A percentile compares a stretch with the other conserved stretches of the same genome.
Evolutionary conservation across 2,113 vertebrate species (phyloP).

Genomic region (Chloropsis cyanopogon): DNA sequence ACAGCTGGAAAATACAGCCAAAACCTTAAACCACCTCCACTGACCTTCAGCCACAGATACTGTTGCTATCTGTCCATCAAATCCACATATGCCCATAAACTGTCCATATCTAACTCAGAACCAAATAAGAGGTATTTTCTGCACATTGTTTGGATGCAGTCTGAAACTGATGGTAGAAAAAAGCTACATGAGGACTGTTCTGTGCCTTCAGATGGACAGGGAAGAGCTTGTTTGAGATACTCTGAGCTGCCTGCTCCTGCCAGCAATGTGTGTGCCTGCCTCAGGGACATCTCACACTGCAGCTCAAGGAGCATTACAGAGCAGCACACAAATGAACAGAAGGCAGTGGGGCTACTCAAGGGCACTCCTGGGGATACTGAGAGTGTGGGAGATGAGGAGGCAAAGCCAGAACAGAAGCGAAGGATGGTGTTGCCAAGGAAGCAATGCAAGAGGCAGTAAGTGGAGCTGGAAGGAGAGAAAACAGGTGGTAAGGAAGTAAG

Average conservation of each 20-base stretch:
- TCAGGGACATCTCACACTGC: accelerated
- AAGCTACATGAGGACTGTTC: not conserved
- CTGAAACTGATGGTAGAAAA: not conserved
- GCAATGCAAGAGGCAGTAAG: not conserved
- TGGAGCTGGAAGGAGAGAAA: not conserved
- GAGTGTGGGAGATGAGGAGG: not conserved
- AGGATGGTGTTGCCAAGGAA: not conserved
- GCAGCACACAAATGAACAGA: not conserved
- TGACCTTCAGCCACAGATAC: not conserved
- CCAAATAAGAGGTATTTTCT: not conserved
- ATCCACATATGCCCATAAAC: not conserved
- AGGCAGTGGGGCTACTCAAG: not conserved
- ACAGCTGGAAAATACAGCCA: not conserved
- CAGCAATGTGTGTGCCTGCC: not conserved
- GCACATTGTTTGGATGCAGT: not conserved
- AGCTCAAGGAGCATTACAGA: not conserved
- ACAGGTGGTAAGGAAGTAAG: not conserved
- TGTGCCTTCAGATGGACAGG: not conserved
- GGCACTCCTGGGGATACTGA: not conserved
- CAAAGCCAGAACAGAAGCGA: not conserved
- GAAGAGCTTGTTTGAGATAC: not conserved
- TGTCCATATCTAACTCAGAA: not conserved
- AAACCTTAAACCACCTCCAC: not conserved
- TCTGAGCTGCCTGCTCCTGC: not conserved
- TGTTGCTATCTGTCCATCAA: not conserved